Percentiles rank a stretch among this genome's conserved stretches.
Conservation (phyloP, 2,888 invertebrate species). For the Ceraclea dissimilis region DNA sequence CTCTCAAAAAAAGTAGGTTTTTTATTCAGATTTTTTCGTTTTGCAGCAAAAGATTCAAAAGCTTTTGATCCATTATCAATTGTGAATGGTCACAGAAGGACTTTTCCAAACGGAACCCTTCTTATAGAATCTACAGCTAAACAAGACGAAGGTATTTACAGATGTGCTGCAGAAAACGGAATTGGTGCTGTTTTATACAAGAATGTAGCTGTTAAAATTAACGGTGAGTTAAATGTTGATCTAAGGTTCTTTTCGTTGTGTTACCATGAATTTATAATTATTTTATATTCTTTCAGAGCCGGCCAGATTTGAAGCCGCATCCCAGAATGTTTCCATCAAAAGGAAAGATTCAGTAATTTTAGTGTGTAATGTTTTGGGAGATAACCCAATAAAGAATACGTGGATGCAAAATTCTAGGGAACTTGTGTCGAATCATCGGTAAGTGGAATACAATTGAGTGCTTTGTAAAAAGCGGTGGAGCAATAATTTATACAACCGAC, state of each 20-base stretch:
- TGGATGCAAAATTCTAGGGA: constrained; percentile 70
- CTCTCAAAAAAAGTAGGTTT: too few species aligned
- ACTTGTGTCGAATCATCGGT: constrained; percentile 61
- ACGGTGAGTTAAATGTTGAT: constrained; percentile 65
- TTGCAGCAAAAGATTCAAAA: constrained; percentile 46
- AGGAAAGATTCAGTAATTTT: constrained; percentile 67
- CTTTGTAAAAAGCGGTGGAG: too few species aligned
- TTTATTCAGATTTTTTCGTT: neutral
- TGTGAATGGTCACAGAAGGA: constrained; percentile 37
- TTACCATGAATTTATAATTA: neutral
- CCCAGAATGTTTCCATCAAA: constrained; percentile 69
- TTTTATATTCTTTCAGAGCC: constrained; percentile 49
- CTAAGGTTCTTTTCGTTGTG: too few species aligned
- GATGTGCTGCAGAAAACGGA: constrained; percentile 78
- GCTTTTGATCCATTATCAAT: constrained; percentile 50
- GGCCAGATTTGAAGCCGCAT: constrained; percentile 66
- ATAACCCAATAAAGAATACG: constrained; percentile 69
- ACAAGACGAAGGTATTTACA: constrained; percentile 75
- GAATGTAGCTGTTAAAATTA: constrained; percentile 73
- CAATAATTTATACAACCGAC: too few species aligned
- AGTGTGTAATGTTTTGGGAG: constrained; percentile 74
- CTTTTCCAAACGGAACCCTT: constrained; percentile 63
- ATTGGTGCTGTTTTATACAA: constrained; percentile 75
- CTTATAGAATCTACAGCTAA: constrained; percentile 65
- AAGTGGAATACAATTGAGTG: too few species aligned